A percentile compares a stretch with the other conserved stretches of the same genome.
phyloP scores from a whole-genome alignment of 2,797 vertebrate genomes.

The Micropoecilia bifurca region DNA sequence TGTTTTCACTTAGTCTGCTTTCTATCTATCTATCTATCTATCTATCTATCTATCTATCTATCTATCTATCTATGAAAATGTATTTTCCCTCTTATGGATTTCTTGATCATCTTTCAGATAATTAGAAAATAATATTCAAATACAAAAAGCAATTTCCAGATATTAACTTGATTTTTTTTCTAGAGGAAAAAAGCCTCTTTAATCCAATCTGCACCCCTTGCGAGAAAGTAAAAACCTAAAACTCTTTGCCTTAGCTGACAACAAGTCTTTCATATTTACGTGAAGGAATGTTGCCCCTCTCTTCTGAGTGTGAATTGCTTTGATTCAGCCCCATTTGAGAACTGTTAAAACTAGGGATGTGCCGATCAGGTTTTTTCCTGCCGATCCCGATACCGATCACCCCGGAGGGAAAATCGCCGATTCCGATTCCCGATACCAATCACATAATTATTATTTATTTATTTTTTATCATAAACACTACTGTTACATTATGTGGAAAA shows the following conservation, averaged over 20 bases:
- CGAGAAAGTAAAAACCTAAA: not conserved
- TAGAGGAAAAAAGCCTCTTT: not conserved
- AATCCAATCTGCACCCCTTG: not conserved
- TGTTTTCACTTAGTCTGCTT: conserved; percentile 6
- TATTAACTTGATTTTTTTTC: not conserved
- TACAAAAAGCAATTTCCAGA: not conserved
- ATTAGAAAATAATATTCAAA: not conserved
- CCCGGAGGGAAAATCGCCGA: no score
- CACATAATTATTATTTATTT: no score
- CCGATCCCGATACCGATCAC: no score
- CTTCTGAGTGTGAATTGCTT: not conserved
- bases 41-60: no score
- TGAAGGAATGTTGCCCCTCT: not conserved
- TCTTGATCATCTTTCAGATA: not conserved
- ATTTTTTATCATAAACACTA: no score
- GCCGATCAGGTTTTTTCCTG: no score
- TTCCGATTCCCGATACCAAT: no score
- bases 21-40: conserved; percentile 3
- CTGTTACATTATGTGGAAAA: no score
- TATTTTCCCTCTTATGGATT: not conserved
- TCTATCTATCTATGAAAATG: conserved; percentile 11
- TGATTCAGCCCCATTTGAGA: not conserved
- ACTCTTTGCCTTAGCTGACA: not conserved
- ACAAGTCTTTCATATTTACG: not conserved
- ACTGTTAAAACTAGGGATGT: no score